Evolutionary conservation across 2,888 invertebrate genomes (phyloP).

Genomic region (Cryptosula pallasiana): DNA sequence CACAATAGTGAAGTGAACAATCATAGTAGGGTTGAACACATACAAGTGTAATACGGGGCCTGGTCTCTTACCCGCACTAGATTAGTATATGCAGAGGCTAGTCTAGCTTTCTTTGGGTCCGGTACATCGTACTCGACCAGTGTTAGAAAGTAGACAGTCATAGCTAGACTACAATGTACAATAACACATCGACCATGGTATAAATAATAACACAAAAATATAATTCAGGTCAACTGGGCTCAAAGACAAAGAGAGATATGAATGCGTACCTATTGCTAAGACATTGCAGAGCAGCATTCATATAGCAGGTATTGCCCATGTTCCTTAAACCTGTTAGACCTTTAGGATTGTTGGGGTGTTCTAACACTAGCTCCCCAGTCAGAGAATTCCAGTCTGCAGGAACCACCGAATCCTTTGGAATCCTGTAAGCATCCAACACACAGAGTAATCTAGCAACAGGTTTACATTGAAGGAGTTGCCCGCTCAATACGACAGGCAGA

Average conservation of each 20-base stretch:
- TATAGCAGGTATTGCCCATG: slow-evolving; percentile 96
- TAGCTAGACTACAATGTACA: slow-evolving; percentile 1
- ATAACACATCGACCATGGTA: no score
- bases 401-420: not conserved
- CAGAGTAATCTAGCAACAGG: no score
- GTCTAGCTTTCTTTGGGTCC: not conserved
- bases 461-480: no score
- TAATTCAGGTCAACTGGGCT: no score
- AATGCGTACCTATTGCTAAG: slow-evolving; percentile 75
- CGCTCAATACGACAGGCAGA: no score
- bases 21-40: no score
- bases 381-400: slow-evolving; percentile 19
- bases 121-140: not conserved
- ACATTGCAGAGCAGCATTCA: slow-evolving; percentile 95
- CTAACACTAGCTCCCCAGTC: not conserved
- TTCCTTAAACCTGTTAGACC: slow-evolving; percentile 89
- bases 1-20: no score
- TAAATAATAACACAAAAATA: no score
- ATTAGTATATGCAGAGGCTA: not conserved
- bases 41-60: no score
- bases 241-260: no score
- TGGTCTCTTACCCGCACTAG: not conserved
- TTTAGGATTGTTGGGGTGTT: slow-evolving; percentile 26
- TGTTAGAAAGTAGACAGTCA: not conserved
- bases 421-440: no score